These are phyloP conservation scores for Drosophila ercepeae DNA, from an alignment of 1,140 invertebrate species.

Conservation along the genomic window DNA sequence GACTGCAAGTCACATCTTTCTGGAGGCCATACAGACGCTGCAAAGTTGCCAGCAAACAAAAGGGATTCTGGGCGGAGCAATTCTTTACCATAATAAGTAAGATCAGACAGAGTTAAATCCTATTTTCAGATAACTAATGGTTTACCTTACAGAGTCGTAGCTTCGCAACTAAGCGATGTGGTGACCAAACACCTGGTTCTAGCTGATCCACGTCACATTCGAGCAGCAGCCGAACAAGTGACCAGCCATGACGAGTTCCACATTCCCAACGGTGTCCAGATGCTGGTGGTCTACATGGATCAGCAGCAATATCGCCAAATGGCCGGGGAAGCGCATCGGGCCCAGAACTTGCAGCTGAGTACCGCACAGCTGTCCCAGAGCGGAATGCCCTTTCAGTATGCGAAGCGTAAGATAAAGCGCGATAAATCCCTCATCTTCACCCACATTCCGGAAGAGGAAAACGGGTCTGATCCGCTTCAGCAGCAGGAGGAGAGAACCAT, in stretches of 20 bases:
- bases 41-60: conserved; percentile 90
- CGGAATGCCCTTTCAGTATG: conserved; percentile 68
- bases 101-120: conserved; percentile 20
- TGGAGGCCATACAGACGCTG: conserved; percentile 92
- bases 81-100: conserved; percentile 93
- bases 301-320: conserved; percentile 86
- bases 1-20: conserved; percentile 91
- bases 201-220: conserved; percentile 92
- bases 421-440: conserved; percentile 91
- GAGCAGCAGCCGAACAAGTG: conserved; percentile 89
- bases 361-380: conserved; percentile 58
- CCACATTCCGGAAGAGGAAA: conserved; percentile 89
- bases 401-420: conserved; percentile 87
- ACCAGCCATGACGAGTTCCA: conserved; percentile 86
- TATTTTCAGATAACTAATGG: neutral
- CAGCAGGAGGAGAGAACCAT: conserved; percentile 61
- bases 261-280: conserved; percentile 90
- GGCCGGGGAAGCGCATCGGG: conserved; percentile 62
- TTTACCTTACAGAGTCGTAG: conserved; percentile 87
- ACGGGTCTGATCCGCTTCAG: conserved; percentile 46
- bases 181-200: conserved; percentile 91
- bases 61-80: conserved; percentile 90
- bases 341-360: conserved; percentile 69
- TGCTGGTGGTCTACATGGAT: conserved; percentile 90
- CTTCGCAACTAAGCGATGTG: conserved; percentile 89